Evolutionary conservation across 37 sponge, comb jelly and placozoan species (phyloP), one percentile per base, ranked within the genome.

Genomic region (Diacarnus erythraeanus): DNA sequence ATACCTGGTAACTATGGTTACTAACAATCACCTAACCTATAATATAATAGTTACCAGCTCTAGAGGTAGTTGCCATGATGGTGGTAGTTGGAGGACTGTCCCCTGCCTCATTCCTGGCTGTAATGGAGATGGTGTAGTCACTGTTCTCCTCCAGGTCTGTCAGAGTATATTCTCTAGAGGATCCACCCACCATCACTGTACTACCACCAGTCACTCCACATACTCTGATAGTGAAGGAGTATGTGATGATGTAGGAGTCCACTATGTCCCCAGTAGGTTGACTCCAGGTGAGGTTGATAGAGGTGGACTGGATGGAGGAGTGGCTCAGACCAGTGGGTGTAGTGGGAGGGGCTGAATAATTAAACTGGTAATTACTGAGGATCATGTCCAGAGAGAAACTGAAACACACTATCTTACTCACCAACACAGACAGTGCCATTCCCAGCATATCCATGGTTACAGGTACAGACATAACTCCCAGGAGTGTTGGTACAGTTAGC

Each of bases 281-380:
- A 25, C 25, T 38, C 71, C 71, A 69, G 40, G 59, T 68, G 72
- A 71, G 37, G 37, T 58, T 71, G 72, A 80, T 71, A 72, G 81
- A 80, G n/a, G 71, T 71, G 57, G 57, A 54, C 26, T 37, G n/a
- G 42, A 33, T 27, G 58, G 59, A 38, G 39, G 42, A 12, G 35
- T 3, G 26, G 15, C 25, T 71, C 17, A 71, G 18, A 30, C 21
- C 15, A 29, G 72, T 34, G 27, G 72, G 42, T 18, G 72, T 25
- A 29, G 72, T n/a, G 42, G 44, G 43, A 2, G 72, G 44, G 72
- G 42, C 18, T n/a, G n/a, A n/a, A n/a, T n/a, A n/a, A n/a, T n/a
- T n/a, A n/a, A n/a, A n/a, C n/a, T n/a, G n/a, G n/a, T n/a, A n/a
- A n/a, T n/a, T n/a, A n/a, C n/a, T n/a, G n/a, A n/a, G n/a, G n/a